Evolutionary conservation across 2,888 invertebrate species (phyloP).

Genomic region (Frankliniella intonsa): DNA sequence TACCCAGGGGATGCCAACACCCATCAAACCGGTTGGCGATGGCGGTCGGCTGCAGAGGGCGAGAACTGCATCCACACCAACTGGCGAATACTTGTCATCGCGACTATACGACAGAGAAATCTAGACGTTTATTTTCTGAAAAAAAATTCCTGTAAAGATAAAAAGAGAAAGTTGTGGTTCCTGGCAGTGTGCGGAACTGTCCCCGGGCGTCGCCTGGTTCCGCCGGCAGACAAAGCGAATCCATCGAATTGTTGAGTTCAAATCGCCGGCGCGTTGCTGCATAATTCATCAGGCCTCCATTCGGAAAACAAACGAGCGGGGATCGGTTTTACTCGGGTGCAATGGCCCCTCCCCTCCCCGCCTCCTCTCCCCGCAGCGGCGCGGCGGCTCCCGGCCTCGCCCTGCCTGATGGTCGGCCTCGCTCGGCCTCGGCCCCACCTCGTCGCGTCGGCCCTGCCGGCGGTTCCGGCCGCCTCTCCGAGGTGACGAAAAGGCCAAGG

Average conservation of each 20-base stretch:
- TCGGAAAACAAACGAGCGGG: conserved; percentile 14
- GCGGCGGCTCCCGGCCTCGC: background rate
- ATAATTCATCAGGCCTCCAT: conserved; percentile 19
- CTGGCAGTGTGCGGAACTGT: too few relatives aligned
- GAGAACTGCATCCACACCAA: too few relatives aligned
- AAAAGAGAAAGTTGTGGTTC: too few relatives aligned
- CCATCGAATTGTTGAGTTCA: conserved; percentile 11
- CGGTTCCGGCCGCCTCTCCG: background rate
- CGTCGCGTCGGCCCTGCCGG: background rate
- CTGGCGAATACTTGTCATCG: too few relatives aligned
- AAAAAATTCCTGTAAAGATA: too few relatives aligned
- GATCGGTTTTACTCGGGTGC: background rate
- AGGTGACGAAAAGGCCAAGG: conserved; percentile 7
- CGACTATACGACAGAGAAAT: too few relatives aligned
- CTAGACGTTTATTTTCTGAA: too few relatives aligned
- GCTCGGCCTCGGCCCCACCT: too few relatives aligned
- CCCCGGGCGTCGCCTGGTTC: background rate
- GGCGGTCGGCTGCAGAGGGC: too few relatives aligned
- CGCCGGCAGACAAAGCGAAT: background rate
- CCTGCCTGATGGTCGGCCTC: background rate
- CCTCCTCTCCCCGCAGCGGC: background rate
- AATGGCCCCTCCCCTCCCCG: background rate
- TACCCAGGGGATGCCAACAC: too few relatives aligned
- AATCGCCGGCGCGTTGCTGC: background rate
- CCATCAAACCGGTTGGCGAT: too few relatives aligned